Percentiles rank a stretch among this genome's conserved stretches.
Evolutionary conservation across 2,797 vertebrate species (phyloP).

Genomic region (Ceryle rudis): DNA sequence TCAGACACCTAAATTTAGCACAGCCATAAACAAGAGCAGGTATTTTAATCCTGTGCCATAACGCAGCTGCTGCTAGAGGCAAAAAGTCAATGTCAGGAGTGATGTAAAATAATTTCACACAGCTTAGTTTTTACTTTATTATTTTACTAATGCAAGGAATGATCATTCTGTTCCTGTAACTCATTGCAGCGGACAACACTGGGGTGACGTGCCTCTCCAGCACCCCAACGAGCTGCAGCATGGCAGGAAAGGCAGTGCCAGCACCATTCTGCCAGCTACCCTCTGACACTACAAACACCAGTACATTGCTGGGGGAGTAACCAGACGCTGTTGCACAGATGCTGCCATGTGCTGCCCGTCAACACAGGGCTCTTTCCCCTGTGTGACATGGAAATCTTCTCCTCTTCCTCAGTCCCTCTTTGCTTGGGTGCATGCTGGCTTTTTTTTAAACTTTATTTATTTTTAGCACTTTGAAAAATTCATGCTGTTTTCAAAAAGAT

Average conservation of each 20-base stretch:
- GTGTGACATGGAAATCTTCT: not conserved
- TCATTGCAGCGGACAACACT: not conserved
- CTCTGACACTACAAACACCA: rapidly evolving
- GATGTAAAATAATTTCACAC: not conserved
- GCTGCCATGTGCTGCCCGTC: not conserved
- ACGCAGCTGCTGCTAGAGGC: not conserved
- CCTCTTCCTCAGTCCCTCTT: not conserved
- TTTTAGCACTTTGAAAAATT: not conserved
- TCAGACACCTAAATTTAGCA: not conserved
- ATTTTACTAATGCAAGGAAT: slow-evolving; percentile 24
- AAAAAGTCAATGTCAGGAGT: not conserved
- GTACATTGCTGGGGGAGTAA: not conserved
- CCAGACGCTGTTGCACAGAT: not conserved
- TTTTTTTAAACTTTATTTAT: not conserved
- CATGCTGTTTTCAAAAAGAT: not conserved
- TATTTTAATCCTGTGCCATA: slow-evolving; percentile 18
- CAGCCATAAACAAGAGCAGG: not conserved
- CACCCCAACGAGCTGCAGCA: rapidly evolving
- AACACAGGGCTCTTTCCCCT: not conserved
- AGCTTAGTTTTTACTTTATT: not conserved
- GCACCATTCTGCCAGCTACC: not conserved
- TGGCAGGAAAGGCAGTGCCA: not conserved
- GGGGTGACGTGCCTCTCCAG: not conserved
- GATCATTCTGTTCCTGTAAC: slow-evolving; percentile 1
- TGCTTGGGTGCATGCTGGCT: not conserved